phyloP scores from a whole-genome alignment of 1,140 invertebrate species.

The Zelostemma sp. region DNA sequence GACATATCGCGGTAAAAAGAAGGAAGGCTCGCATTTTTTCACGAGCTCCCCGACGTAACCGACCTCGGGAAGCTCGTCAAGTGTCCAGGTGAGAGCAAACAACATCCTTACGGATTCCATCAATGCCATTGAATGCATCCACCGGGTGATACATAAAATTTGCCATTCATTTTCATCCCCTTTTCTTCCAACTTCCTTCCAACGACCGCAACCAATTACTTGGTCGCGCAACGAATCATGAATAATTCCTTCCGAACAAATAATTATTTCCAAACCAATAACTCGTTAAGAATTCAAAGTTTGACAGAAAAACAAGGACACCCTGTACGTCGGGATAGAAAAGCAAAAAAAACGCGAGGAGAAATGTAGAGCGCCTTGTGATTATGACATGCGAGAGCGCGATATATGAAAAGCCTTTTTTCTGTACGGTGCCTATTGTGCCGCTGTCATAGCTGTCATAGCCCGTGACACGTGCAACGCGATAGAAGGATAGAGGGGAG shows the following conservation, averaged over 20 bases:
- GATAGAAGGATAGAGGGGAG: background rate
- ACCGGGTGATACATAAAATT: background rate
- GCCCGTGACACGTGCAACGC: background rate
- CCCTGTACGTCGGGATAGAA: background rate
- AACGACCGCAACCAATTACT: too few species aligned
- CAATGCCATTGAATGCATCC: background rate
- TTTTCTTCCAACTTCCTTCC: too few species aligned
- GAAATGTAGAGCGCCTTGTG: background rate
- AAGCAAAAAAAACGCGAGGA: background rate
- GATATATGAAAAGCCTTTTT: slow-evolving; percentile 1
- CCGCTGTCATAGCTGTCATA: background rate
- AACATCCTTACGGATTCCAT: background rate
- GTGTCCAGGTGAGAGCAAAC: slow-evolving; percentile 2
- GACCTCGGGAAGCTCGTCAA: background rate
- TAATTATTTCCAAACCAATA: too few species aligned
- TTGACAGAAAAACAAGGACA: background rate
- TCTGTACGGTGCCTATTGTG: background rate
- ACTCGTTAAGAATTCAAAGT: too few species aligned
- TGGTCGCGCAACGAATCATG: too few species aligned
- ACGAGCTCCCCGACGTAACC: background rate
- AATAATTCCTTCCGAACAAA: too few species aligned
- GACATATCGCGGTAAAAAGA: background rate
- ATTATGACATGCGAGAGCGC: slow-evolving; percentile 1
- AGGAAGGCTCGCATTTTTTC: too few species aligned
- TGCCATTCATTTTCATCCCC: too few species aligned